Base-by-base conservation (phyloP, 2,888 invertebrate species). In the Orthosia gracilis region DNA sequence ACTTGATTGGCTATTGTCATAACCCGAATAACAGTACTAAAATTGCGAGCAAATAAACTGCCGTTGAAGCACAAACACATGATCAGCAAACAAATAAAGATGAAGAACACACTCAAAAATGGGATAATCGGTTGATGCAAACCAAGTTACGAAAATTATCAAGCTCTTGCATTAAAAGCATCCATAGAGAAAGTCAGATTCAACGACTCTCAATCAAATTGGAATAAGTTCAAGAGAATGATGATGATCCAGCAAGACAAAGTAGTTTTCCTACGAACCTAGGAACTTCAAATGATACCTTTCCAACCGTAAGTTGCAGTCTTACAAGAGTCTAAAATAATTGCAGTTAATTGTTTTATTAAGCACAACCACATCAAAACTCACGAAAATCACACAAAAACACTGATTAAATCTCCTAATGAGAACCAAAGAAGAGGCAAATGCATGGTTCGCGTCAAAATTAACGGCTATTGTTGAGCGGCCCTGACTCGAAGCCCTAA, bases 391-490 rank as follows among this genome's bases (percentile, higher is more conserved):
- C 7, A 65, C 52, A 83, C 69, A 78, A 83, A 73, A 71, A 62
- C 55, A 40, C 26, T 59, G 81, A 80, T 81, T 69, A 49, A 70
- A 75, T 82, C 78, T 78, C 65, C 4, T 76, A 83, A 83, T 80
- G 72, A 74, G 70, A 58, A 12, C 76, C 67, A 78, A 58, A 75
- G 64, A 71, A 77, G 69, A 83, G 76, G 87, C 85, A 87, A 85
- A 84, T 84, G 84, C 84, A 88, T 81, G 83, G 83, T 89, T 88
- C 88, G 85, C 84, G 80, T 74, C 76, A 71, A 84, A 85, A 85
- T 92, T 90, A 91, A 83, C 91, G 86, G 87, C 89, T 88, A 91
- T 93, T 92, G 90, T 93, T 74, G 73, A 73, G 31, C 77, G 87
- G 74, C 91, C 91, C 88, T 92, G 92, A 89, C 87, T 89, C 86